A percentile compares a stretch with the other conserved stretches of the same genome.
Evolutionary conservation across 1,140 invertebrate species (phyloP).

Genomic region (Euborellia annulipes): DNA sequence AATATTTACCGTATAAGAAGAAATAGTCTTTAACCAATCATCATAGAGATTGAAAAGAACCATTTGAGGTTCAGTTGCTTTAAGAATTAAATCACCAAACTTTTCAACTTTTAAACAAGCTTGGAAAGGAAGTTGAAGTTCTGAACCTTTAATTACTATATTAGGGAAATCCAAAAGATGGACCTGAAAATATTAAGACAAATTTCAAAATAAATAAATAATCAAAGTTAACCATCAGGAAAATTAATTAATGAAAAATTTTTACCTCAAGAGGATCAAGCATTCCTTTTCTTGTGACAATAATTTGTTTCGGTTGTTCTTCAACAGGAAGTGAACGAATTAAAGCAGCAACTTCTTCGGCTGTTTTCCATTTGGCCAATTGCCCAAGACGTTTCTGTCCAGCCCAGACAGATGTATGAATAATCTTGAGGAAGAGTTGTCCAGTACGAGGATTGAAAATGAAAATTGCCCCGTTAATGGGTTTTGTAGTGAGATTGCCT

Average conservation of each 20-base stretch:
- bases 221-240: neutral
- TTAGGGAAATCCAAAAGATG: slow-evolving; percentile 99
- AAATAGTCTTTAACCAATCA: slow-evolving; percentile 97
- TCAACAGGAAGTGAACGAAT: slow-evolving; percentile 98
- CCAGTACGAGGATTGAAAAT: slow-evolving; percentile 99
- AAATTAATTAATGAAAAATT: neutral
- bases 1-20: slow-evolving; percentile 64
- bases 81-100: slow-evolving; percentile 96
- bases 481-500: slow-evolving; percentile 98
- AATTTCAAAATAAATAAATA: neutral
- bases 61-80: slow-evolving; percentile 99
- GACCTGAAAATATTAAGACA: slow-evolving; percentile 33
- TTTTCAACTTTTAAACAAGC: slow-evolving; percentile 98
- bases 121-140: slow-evolving; percentile 97
- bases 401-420: slow-evolving; percentile 99
- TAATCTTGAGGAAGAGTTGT: slow-evolving; percentile 99
- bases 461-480: slow-evolving; percentile 99
- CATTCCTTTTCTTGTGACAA: slow-evolving; percentile 98
- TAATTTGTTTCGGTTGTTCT: slow-evolving; percentile 99
- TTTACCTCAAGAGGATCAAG: slow-evolving; percentile 86
- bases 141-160: slow-evolving; percentile 99
- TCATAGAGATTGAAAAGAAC: slow-evolving; percentile 98
- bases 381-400: slow-evolving; percentile 86
- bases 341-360: slow-evolving; percentile 98
- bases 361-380: slow-evolving; percentile 99